Evolutionary conservation across 2,888 invertebrate species (phyloP).

Genomic region (Sthenelais limicola): DNA sequence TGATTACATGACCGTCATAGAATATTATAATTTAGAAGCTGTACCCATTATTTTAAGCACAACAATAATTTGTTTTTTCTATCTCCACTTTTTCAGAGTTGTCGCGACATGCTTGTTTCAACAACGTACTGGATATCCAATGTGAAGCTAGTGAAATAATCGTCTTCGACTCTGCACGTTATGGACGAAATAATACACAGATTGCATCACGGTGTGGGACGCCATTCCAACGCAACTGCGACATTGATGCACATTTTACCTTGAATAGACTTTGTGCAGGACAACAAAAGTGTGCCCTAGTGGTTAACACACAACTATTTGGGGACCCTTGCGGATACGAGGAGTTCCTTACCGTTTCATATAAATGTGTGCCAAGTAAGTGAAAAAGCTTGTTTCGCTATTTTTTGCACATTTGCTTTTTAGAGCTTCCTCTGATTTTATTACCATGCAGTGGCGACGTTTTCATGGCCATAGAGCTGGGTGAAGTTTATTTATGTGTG

Average conservation of each 20-base stretch:
- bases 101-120: conserved; percentile 46
- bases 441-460: too few relatives aligned
- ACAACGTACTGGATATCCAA: conserved; percentile 47
- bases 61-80: not conserved
- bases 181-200: conserved; percentile 52
- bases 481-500: too few relatives aligned
- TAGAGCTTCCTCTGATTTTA: too few relatives aligned
- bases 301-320: conserved; percentile 50
- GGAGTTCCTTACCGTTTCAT: conserved; percentile 52
- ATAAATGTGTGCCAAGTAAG: conserved; percentile 51
- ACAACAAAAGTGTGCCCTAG: conserved; percentile 46
- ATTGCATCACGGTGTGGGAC: conserved; percentile 47
- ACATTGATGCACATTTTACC: conserved; percentile 52
- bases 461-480: too few relatives aligned
- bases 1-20: not conserved
- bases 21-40: too few relatives aligned
- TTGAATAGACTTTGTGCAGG: conserved; percentile 51
- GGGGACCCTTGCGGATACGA: conserved; percentile 53
- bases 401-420: too few relatives aligned
- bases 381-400: not conserved
- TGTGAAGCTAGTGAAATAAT: conserved; percentile 43
- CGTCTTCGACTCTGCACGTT: conserved; percentile 47
- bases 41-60: not conserved
- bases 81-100: conserved; percentile 14
- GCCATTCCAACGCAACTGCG: conserved; percentile 49